Percentiles rank a stretch among this genome's conserved stretches.
Conservation (phyloP, 1,140 invertebrate genomes). For the Plutomurus gul region DNA sequence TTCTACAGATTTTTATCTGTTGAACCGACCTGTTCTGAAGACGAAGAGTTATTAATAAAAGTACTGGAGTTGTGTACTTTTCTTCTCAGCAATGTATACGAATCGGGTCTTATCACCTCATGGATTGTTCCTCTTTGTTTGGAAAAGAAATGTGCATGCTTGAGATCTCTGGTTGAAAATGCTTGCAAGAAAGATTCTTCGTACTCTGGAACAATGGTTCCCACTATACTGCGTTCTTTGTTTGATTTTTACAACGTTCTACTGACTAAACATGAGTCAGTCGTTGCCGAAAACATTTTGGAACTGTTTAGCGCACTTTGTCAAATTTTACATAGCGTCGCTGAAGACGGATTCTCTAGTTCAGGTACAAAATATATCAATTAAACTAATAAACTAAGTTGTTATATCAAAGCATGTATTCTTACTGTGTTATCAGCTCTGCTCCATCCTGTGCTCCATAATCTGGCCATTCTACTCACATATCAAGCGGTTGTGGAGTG, state of each 20-base stretch:
- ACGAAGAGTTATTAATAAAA: slow-evolving; percentile 42
- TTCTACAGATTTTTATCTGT: slow-evolving; percentile 52
- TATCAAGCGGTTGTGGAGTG: neutral
- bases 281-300: neutral
- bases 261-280: neutral
- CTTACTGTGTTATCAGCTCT: neutral
- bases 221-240: slow-evolving; percentile 22
- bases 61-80: slow-evolving; percentile 45
- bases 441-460: neutral
- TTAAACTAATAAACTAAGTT: neutral
- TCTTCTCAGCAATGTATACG: slow-evolving; percentile 3
- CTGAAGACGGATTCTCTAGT: neutral
- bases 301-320: slow-evolving; percentile 38
- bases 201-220: slow-evolving; percentile 31
- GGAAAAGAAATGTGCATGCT: slow-evolving; percentile 37
- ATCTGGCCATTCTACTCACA: neutral
- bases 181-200: neutral
- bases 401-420: neutral
- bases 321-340: slow-evolving; percentile 14
- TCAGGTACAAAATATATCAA: neutral
- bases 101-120: neutral
- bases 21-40: slow-evolving; percentile 47
- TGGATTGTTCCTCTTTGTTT: slow-evolving; percentile 48
- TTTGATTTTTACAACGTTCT: slow-evolving; percentile 43
- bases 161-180: slow-evolving; percentile 15